Percentiles rank a stretch among this genome's conserved stretches.
phyloP scores from a whole-genome alignment of 2,797 vertebrate genomes.

The Phyllotis vaccarum region DNA sequence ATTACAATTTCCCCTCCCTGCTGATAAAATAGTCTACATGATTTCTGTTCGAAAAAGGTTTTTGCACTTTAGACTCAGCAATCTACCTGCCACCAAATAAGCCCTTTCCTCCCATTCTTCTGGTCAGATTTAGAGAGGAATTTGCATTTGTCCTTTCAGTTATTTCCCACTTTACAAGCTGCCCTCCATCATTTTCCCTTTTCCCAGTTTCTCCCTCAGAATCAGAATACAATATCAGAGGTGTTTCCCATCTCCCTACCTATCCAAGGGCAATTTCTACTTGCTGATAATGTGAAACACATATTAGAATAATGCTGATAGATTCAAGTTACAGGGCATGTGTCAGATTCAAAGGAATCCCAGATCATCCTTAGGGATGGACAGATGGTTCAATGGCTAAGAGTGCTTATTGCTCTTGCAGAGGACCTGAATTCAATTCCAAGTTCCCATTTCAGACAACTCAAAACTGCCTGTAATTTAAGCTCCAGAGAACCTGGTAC shows the following conservation, averaged over 20 bases:
- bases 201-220: constrained; percentile 47
- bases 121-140: constrained; percentile 73
- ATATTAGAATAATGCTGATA: constrained; percentile 63
- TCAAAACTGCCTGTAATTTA: neutral
- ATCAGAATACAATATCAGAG: neutral
- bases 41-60: constrained; percentile 84
- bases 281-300: constrained; percentile 39
- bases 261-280: constrained; percentile 37
- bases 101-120: constrained; percentile 69
- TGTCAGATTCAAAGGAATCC: neutral
- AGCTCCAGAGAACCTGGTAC: neutral
- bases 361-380: neutral
- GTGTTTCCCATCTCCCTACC: neutral
- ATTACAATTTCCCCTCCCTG: constrained; percentile 77
- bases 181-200: neutral
- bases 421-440: neutral
- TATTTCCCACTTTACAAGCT: constrained; percentile 23
- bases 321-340: constrained; percentile 40
- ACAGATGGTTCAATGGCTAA: neutral
- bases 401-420: neutral
- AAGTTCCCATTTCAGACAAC: neutral
- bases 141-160: constrained; percentile 81
- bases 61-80: constrained; percentile 82
- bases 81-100: constrained; percentile 77
- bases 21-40: constrained; percentile 81